phyloP scores from a whole-genome alignment of 2,888 invertebrate genomes.

The Helobdella robusta region DNA sequence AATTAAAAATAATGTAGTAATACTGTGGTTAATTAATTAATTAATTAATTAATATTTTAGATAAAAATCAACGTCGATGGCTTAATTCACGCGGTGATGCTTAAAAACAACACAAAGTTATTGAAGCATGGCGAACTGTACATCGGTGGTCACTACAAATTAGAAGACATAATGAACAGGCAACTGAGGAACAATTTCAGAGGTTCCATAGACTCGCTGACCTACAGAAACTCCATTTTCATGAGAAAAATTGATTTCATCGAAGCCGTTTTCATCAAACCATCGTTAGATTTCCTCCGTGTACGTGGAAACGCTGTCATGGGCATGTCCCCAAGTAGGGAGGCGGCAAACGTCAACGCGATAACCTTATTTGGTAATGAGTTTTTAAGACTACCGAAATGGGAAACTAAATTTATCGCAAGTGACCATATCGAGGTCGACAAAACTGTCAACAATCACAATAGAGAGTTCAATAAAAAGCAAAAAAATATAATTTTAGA shows the following conservation, averaged over 20 bases:
- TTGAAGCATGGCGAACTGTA: not conserved
- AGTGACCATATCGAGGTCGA: not conserved
- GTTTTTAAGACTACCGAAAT: slow-evolving; percentile 10
- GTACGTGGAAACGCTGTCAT: slow-evolving; percentile 40
- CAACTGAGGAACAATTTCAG: slow-evolving; percentile 30
- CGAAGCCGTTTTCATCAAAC: slow-evolving; percentile 29
- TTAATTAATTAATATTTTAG: not conserved
- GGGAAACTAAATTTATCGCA: not conserved
- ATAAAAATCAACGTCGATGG: slow-evolving; percentile 18
- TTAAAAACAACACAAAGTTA: not conserved
- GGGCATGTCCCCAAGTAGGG: slow-evolving; percentile 33
- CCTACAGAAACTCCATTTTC: slow-evolving; percentile 27
- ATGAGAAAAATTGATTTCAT: slow-evolving; percentile 31
- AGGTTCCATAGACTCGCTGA: slow-evolving; percentile 25
- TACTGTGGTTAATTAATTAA: not conserved
- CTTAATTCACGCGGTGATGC: slow-evolving; percentile 1
- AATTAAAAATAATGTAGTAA: not conserved
- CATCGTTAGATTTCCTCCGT: slow-evolving; percentile 33
- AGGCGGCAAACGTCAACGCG: not conserved
- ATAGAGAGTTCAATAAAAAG: not conserved
- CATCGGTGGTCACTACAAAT: slow-evolving; percentile 18
- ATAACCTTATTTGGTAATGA: slow-evolving; percentile 6
- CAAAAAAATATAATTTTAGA: not conserved
- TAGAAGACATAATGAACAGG: slow-evolving; percentile 4
- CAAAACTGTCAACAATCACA: not conserved